These are phyloP conservation scores for Poeciliopsis presidionis DNA, from an alignment of 2,797 vertebrate species.

Conservation along the genomic window DNA sequence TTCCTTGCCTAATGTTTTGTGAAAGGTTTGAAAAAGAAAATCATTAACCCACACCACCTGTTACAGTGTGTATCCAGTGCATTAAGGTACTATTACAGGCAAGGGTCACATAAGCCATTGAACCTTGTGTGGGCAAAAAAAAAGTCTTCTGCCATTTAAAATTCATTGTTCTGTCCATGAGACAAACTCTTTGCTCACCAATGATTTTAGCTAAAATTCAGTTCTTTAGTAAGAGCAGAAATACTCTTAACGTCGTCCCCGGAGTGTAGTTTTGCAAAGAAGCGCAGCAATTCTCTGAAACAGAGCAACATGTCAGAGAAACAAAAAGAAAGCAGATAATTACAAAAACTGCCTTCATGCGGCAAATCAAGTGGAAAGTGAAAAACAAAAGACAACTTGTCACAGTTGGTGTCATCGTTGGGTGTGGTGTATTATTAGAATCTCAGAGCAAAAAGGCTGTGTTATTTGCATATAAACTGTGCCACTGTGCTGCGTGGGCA, in stretches of 20 bases:
- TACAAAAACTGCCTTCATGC: background rate
- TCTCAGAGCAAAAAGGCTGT: background rate
- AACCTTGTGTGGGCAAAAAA: conserved; percentile 6
- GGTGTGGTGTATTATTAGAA: conserved; percentile 44
- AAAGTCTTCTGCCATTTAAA: conserved; percentile 10
- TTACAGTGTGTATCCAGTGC: conserved; percentile 35
- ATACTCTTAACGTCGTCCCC: conserved; percentile 21
- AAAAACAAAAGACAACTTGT: conserved; percentile 30
- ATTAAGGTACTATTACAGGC: conserved; percentile 37
- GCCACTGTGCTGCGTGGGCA: conserved; percentile 13
- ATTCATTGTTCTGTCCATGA: conserved; percentile 4
- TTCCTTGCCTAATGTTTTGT: conserved; percentile 26
- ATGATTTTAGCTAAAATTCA: background rate
- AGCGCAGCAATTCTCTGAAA: conserved; percentile 33
- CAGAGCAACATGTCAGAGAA: conserved; percentile 14
- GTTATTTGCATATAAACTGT: conserved; percentile 39
- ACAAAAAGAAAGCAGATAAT: conserved; percentile 11
- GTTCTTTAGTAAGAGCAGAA: conserved; percentile 19
- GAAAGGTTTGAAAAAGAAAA: conserved; percentile 26
- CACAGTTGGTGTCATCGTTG: conserved; percentile 32
- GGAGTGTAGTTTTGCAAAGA: conserved; percentile 9
- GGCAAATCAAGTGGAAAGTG: conserved; percentile 4
- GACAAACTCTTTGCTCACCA: conserved; percentile 6
- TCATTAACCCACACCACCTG: conserved; percentile 44
- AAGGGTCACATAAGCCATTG: conserved; percentile 21